A percentile compares a stretch with the other conserved stretches of the same genome.
Conservation (phyloP, 2,113 vertebrate genomes). For the Podiceps cristatus region DNA sequence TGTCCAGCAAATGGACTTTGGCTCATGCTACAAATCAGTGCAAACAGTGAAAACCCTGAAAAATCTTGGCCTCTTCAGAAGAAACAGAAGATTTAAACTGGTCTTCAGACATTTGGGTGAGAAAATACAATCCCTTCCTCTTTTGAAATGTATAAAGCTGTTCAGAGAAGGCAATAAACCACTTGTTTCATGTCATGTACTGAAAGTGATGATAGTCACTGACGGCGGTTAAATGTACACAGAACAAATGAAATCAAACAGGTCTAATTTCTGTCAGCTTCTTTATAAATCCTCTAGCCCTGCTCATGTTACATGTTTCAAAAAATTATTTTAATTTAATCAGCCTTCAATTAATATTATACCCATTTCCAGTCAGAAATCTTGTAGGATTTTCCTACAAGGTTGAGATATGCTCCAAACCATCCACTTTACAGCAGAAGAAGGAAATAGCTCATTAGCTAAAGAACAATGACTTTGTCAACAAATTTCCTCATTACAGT, state of each 20-base stretch:
- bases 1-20: neutral
- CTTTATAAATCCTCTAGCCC: neutral
- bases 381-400: neutral
- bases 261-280: neutral
- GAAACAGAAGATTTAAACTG: neutral
- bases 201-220: neutral
- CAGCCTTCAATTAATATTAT: neutral
- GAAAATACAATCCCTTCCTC: neutral
- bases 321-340: neutral
- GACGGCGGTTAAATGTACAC: neutral
- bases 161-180: neutral
- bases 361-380: neutral
- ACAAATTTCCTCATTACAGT: neutral
- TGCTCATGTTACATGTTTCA: neutral
- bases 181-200: neutral
- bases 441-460: neutral
- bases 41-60: neutral
- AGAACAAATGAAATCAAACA: neutral
- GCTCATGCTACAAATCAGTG: neutral
- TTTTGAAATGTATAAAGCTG: neutral
- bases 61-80: neutral
- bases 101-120: neutral
- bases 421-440: neutral
- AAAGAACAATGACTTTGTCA: neutral
- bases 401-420: neutral